These are phyloP conservation scores for Diploscapter pachys DNA, from an alignment of 1,140 invertebrate species.

Conservation along the genomic window DNA sequence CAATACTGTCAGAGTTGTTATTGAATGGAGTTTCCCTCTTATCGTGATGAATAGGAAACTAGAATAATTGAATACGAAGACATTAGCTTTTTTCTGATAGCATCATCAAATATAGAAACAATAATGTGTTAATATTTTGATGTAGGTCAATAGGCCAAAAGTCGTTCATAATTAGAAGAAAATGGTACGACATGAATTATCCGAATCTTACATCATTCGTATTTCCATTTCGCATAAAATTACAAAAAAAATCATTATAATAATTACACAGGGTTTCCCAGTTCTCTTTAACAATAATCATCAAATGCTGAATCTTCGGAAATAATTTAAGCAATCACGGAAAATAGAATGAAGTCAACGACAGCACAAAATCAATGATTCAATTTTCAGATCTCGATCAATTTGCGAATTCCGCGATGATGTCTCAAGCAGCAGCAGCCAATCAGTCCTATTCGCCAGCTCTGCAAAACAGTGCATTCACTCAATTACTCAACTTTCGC, in stretches of 20 bases:
- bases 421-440: constrained; percentile 25
- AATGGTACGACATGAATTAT: too few relatives aligned
- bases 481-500: constrained; percentile 27
- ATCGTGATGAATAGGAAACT: too few relatives aligned
- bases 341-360: not conserved
- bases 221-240: not conserved
- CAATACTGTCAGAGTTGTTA: too few relatives aligned
- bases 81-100: too few relatives aligned
- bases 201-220: too few relatives aligned
- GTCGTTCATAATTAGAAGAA: too few relatives aligned
- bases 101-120: too few relatives aligned
- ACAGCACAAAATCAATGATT: not conserved
- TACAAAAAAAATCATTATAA: not conserved
- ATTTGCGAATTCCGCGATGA: constrained; percentile 36
- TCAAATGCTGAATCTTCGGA: not conserved
- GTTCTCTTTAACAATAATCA: not conserved
- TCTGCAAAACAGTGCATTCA: constrained; percentile 25
- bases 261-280: not conserved
- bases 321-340: not conserved
- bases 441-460: constrained; percentile 17
- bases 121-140: too few relatives aligned
- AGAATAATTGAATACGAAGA: too few relatives aligned
- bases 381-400: constrained; percentile 25
- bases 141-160: too few relatives aligned
- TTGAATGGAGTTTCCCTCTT: too few relatives aligned